Conservation (phyloP, 2,113 vertebrate genomes). For the Albula goreensis region DNA sequence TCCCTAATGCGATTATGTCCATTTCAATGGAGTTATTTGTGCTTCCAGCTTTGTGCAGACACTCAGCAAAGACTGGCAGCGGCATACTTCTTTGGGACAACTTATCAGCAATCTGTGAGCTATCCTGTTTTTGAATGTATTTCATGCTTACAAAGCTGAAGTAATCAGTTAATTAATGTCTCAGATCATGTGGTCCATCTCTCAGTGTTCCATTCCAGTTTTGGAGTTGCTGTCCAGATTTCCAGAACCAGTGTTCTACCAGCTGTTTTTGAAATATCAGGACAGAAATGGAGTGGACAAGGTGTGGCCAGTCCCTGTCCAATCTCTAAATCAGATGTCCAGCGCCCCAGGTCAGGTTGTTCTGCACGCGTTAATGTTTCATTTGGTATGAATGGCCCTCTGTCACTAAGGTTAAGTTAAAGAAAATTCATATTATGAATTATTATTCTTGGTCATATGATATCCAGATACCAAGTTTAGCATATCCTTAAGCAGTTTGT, state of each 20-base stretch:
- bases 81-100: conserved; percentile 46
- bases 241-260: conserved; percentile 41
- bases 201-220: conserved; percentile 7
- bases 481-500: no score
- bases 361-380: not conserved
- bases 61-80: conserved; percentile 38
- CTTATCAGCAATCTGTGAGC: conserved; percentile 45
- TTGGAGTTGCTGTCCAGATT: conserved; percentile 30
- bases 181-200: not conserved
- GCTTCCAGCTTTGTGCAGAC: conserved; percentile 43
- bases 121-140: not conserved
- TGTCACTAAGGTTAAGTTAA: not conserved
- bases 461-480: not conserved
- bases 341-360: conserved; percentile 28
- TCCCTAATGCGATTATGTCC: not conserved
- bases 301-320: conserved; percentile 40
- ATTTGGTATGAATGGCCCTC: not conserved
- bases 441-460: no score
- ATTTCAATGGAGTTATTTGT: not conserved
- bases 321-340: conserved; percentile 25
- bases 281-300: not conserved
- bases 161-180: no score
- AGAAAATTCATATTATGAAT: no score
- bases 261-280: conserved; percentile 43
- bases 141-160: not conserved